Conservation (phyloP, 1,140 invertebrate species). For the Pinna nobilis region DNA sequence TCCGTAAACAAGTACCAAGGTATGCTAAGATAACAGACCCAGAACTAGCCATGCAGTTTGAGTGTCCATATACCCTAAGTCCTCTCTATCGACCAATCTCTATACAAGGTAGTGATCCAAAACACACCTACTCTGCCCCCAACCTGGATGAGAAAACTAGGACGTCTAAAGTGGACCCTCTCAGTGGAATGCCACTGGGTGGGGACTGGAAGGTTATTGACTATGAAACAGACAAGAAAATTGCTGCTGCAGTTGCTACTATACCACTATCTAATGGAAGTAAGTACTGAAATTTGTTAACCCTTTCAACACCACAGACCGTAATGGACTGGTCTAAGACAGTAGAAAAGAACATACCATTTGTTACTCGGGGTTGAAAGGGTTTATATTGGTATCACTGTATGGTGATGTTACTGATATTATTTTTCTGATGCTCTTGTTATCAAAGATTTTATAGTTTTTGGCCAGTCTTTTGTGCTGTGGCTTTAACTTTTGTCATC, state of each 20-base stretch:
- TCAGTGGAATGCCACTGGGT: constrained; percentile 57
- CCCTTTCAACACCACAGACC: too few species aligned
- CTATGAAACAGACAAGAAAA: constrained; percentile 58
- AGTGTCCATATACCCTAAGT: constrained; percentile 61
- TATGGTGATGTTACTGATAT: background rate
- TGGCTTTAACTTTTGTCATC: background rate
- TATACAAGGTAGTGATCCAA: constrained; percentile 64
- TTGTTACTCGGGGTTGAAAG: too few species aligned
- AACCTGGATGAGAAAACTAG: constrained; percentile 62
- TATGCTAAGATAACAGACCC: constrained; percentile 63
- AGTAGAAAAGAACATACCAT: too few species aligned
- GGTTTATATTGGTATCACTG: too few species aligned
- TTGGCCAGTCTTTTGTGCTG: background rate
- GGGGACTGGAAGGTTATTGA: constrained; percentile 63
- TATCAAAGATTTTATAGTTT: background rate
- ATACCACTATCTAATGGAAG: constrained; percentile 66
- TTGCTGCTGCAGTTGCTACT: constrained; percentile 49
- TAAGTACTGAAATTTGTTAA: constrained; percentile 41
- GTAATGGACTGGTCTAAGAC: too few species aligned
- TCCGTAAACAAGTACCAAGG: constrained; percentile 62
- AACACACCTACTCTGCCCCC: constrained; percentile 64
- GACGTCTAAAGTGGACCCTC: constrained; percentile 66
- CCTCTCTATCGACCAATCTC: constrained; percentile 65
- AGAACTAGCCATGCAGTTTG: constrained; percentile 55
- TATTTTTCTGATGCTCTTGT: background rate